These are phyloP conservation scores for Zosterops hypoxanthus DNA, from an alignment of 2,113 vertebrate genomes.

Conservation along the genomic window DNA sequence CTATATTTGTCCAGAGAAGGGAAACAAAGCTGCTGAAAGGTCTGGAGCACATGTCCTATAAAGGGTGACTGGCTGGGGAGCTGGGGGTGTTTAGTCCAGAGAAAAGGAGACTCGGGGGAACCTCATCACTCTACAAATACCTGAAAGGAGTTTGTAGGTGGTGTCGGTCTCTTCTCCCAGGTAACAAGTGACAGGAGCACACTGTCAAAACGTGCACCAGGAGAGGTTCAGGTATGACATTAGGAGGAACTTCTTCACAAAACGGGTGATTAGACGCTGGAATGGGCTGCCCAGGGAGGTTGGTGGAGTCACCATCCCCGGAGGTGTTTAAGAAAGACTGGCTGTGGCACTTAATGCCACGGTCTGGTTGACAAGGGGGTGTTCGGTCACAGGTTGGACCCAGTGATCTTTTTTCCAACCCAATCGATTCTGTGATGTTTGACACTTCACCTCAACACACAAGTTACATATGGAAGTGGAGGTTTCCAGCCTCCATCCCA, in stretches of 20 bases:
- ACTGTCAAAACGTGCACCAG: not conserved
- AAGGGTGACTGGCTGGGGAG: not conserved
- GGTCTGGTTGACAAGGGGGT: too few relatives aligned
- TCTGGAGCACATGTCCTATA: too few relatives aligned
- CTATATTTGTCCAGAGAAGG: not conserved
- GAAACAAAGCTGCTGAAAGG: not conserved
- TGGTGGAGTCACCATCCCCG: not conserved
- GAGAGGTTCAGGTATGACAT: not conserved
- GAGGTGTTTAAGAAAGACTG: not conserved
- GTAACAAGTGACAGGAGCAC: not conserved
- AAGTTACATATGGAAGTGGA: accelerated
- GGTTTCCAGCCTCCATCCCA: not conserved
- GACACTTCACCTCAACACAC: too few relatives aligned
- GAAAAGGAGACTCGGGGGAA: not conserved
- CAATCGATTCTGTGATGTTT: too few relatives aligned
- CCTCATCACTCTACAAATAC: not conserved
- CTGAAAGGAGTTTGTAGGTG: not conserved
- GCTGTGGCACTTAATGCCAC: not conserved
- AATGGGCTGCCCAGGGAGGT: not conserved
- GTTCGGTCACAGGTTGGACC: too few relatives aligned
- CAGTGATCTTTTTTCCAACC: not conserved
- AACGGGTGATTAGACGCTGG: not conserved
- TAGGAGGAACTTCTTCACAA: not conserved
- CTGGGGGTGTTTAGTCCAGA: not conserved
- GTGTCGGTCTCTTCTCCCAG: not conserved